Evolutionary conservation across 1,140 invertebrate genomes (phyloP).

Genomic region (Phthorimaea operculella): DNA sequence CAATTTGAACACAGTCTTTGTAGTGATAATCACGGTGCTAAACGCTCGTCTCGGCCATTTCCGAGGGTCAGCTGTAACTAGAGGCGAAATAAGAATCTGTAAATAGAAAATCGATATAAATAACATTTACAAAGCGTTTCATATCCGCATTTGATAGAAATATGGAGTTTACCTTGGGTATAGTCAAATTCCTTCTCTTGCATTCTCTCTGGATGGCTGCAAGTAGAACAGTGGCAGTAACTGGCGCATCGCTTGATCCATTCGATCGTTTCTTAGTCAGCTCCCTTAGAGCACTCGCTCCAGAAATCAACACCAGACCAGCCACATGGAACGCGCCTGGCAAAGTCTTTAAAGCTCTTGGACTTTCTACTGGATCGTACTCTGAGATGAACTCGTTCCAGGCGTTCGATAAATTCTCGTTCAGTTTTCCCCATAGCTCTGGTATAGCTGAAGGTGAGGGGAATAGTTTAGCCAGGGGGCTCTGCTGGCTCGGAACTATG

Average conservation of each 20-base stretch:
- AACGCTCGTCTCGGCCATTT: slow-evolving; percentile 50
- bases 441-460: slow-evolving; percentile 73
- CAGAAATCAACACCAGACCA: slow-evolving; percentile 70
- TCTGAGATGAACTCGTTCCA: slow-evolving; percentile 85
- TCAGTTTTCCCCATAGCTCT: slow-evolving; percentile 73
- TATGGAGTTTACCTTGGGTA: slow-evolving; percentile 41
- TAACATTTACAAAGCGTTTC: neutral
- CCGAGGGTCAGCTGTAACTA: slow-evolving; percentile 54
- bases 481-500: slow-evolving; percentile 37
- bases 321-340: slow-evolving; percentile 70
- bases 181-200: slow-evolving; percentile 57
- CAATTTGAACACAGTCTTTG: slow-evolving; percentile 30
- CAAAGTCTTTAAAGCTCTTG: slow-evolving; percentile 71
- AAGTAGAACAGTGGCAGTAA: slow-evolving; percentile 38
- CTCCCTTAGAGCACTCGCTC: slow-evolving; percentile 70
- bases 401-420: slow-evolving; percentile 75
- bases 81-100: slow-evolving; percentile 50
- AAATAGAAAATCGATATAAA: slow-evolving; percentile 13
- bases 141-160: neutral
- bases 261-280: slow-evolving; percentile 51
- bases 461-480: slow-evolving; percentile 70
- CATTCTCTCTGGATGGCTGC: slow-evolving; percentile 55
- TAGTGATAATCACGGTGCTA: slow-evolving; percentile 21
- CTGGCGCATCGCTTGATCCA: slow-evolving; percentile 22
- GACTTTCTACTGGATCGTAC: slow-evolving; percentile 80